A percentile compares a stretch with the other conserved stretches of the same genome.
Conservation (phyloP, 2,888 invertebrate genomes). For the Subacronicta megacephala region DNA sequence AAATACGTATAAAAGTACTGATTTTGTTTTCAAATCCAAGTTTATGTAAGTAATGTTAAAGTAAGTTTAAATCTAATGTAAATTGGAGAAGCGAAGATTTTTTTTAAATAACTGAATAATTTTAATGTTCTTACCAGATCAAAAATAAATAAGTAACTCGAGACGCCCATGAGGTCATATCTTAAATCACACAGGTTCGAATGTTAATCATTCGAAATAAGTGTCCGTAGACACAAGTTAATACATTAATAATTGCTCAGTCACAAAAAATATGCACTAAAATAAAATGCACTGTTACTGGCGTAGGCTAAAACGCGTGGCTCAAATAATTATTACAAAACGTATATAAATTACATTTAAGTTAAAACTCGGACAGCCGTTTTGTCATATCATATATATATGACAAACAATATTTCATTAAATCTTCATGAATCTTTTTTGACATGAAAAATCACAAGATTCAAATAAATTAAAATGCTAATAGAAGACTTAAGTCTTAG, state of each 20-base stretch:
- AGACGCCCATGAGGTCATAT: conserved; percentile 41
- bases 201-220: conserved; percentile 39
- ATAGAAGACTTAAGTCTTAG: conserved; percentile 50
- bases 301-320: conserved; percentile 69
- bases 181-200: conserved; percentile 43
- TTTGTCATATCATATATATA: conserved; percentile 45
- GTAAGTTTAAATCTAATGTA: conserved; percentile 5
- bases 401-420: conserved; percentile 26
- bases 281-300: conserved; percentile 85
- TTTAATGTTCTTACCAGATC: conserved; percentile 50
- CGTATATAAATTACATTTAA: conserved; percentile 74
- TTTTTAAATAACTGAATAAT: conserved; percentile 16
- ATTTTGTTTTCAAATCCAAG: conserved; percentile 21
- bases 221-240: conserved; percentile 36
- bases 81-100: conserved; percentile 4
- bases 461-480: conserved; percentile 58
- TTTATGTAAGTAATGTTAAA: conserved; percentile 18
- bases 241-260: conserved; percentile 65
- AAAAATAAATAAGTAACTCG: conserved; percentile 35
- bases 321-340: conserved; percentile 58
- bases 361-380: conserved; percentile 44
- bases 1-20: neutral
- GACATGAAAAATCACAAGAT: conserved; percentile 53
- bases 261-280: conserved; percentile 74
- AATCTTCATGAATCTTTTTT: conserved; percentile 23